Percentiles rank a stretch among this genome's conserved stretches.
phyloP scores from a whole-genome alignment of 1,140 invertebrate species.

The Drosophila azteca region DNA sequence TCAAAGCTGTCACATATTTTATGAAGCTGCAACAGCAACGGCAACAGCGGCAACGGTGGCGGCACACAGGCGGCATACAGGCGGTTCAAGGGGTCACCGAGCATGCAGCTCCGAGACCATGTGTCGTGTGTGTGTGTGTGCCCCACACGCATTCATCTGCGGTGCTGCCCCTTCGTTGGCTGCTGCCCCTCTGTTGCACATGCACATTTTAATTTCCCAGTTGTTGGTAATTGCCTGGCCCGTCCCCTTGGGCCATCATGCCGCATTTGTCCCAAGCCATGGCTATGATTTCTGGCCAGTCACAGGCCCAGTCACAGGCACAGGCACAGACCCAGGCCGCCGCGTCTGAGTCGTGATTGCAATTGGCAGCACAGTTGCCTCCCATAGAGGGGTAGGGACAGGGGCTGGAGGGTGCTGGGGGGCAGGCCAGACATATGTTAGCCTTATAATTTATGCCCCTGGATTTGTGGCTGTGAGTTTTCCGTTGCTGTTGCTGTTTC shows the following conservation, averaged over 20 bases:
- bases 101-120: constrained; percentile 12
- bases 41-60: not conserved
- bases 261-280: constrained; percentile 73
- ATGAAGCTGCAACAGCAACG: constrained; percentile 27
- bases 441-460: constrained; percentile 76
- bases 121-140: constrained; percentile 24
- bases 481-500: constrained; percentile 15
- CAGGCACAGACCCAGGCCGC: constrained; percentile 2
- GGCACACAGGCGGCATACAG: constrained; percentile 31
- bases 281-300: constrained; percentile 67
- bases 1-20: constrained; percentile 82
- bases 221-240: constrained; percentile 71
- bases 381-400: not conserved
- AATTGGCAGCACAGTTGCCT: constrained; percentile 62
- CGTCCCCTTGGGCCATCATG: constrained; percentile 78
- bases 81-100: constrained; percentile 65
- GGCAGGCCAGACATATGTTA: constrained; percentile 70
- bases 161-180: not conserved
- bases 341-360: constrained; percentile 68
- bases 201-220: constrained; percentile 53
- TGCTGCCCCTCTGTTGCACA: not conserved
- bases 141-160: constrained; percentile 20
- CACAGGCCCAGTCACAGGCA: constrained; percentile 6
- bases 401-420: constrained; percentile 4
- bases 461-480: constrained; percentile 4